Conservation (phyloP, 2,113 vertebrate species). For the Asarcornis scutulata region DNA sequence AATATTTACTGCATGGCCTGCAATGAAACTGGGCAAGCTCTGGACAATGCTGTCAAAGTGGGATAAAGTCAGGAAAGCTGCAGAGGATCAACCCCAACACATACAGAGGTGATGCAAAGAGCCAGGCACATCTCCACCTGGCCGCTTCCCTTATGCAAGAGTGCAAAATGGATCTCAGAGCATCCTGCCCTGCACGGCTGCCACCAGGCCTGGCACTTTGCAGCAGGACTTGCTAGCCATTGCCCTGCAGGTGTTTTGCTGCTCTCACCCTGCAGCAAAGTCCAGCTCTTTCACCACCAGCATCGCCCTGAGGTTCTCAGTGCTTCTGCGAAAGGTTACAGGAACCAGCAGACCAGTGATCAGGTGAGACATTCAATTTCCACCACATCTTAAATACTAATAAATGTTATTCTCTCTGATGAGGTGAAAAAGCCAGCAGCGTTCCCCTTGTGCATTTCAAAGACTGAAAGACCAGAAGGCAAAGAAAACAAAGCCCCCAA, state of each 20-base stretch:
- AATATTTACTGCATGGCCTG: not conserved
- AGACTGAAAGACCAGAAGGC: not conserved
- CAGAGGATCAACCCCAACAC: not conserved
- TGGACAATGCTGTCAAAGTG: not conserved
- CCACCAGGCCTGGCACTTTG: not conserved
- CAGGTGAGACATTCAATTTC: conserved; percentile 21
- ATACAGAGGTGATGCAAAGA: not conserved
- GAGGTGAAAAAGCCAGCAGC: conserved; percentile 13
- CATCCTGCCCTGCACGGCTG: not conserved
- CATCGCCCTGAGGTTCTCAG: not conserved
- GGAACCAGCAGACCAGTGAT: conserved; percentile 12
- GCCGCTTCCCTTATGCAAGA: not conserved
- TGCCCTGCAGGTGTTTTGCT: not conserved
- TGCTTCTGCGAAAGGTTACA: not conserved
- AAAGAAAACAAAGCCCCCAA: not conserved
- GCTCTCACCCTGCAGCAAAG: not conserved
- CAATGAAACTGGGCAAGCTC: not conserved
- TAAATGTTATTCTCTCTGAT: not conserved
- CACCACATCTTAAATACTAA: conserved; percentile 21
- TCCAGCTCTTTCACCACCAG: not conserved
- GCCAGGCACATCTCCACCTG: not conserved
- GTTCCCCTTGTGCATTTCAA: conserved; percentile 14
- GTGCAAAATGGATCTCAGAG: not conserved
- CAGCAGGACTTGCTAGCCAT: not conserved
- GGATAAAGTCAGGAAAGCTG: not conserved